phyloP scores from a whole-genome alignment of 2,113 vertebrate genomes.

The Pipra filicauda region DNA sequence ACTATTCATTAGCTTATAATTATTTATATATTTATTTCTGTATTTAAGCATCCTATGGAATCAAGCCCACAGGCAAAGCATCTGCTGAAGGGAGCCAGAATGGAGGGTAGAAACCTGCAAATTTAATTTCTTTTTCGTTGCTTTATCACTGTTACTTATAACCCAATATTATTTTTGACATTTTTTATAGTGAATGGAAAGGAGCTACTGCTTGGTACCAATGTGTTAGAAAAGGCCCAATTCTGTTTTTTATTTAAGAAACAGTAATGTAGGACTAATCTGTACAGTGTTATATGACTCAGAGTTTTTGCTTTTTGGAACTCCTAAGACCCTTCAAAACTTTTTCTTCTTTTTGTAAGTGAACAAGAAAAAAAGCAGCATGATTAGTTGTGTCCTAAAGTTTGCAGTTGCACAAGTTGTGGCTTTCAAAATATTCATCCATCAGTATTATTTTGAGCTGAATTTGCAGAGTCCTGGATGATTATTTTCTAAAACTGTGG shows the following conservation, averaged over 20 bases:
- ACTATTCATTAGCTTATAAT: constrained; percentile 24
- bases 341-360: not conserved
- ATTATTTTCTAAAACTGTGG: not conserved
- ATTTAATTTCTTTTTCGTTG: not conserved
- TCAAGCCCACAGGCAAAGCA: not conserved
- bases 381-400: not conserved
- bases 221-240: not conserved
- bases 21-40: constrained; percentile 36
- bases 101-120: not conserved
- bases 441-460: not conserved
- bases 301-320: not conserved
- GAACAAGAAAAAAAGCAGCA: not conserved
- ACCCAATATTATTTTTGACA: not conserved
- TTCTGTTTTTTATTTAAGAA: not conserved
- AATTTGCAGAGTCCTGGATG: not conserved
- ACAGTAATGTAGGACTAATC: not conserved
- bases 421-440: not conserved
- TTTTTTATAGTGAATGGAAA: not conserved
- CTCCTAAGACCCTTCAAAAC: not conserved
- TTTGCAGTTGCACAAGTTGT: not conserved
- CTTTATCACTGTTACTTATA: not conserved
- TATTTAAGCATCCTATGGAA: not conserved
- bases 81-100: not conserved
- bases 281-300: not conserved
- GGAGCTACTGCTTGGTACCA: not conserved